Percentiles rank a stretch among this genome's conserved stretches.
phyloP scores from a whole-genome alignment of 2,888 invertebrate species.

The Cacoxenus indagator region DNA sequence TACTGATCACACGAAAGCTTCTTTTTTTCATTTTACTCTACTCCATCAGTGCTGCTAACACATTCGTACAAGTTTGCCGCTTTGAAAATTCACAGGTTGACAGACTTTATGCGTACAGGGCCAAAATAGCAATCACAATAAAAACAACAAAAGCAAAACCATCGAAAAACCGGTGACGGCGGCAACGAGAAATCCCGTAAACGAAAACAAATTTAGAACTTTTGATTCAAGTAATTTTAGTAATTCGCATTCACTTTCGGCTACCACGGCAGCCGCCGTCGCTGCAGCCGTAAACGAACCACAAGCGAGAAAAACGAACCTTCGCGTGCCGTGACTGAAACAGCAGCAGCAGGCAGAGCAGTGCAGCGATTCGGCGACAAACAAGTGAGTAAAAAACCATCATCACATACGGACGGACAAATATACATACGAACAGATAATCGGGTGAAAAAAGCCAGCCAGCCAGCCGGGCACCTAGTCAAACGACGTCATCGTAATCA shows the following conservation, averaged over 20 bases:
- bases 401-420: not conserved
- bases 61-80: not conserved
- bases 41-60: not conserved
- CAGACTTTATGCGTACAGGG: not conserved
- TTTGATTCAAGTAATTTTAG: slow-evolving; percentile 3
- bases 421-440: not conserved
- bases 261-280: not conserved
- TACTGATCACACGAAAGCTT: no score
- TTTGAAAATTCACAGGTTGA: not conserved
- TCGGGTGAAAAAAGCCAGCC: not conserved
- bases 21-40: no score
- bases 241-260: not conserved
- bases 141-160: not conserved
- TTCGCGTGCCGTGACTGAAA: not conserved
- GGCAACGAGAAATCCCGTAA: not conserved
- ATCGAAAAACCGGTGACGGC: not conserved
- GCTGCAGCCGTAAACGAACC: not conserved
- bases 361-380: no score
- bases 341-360: not conserved
- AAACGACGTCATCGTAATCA: slow-evolving; percentile 11
- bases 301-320: not conserved
- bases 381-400: not conserved
- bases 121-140: not conserved
- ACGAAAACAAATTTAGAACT: not conserved
- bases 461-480: not conserved